These are phyloP conservation scores for Anser brachyrhynchus DNA, from an alignment of 2,113 vertebrate genomes.

Conservation along the genomic window DNA sequence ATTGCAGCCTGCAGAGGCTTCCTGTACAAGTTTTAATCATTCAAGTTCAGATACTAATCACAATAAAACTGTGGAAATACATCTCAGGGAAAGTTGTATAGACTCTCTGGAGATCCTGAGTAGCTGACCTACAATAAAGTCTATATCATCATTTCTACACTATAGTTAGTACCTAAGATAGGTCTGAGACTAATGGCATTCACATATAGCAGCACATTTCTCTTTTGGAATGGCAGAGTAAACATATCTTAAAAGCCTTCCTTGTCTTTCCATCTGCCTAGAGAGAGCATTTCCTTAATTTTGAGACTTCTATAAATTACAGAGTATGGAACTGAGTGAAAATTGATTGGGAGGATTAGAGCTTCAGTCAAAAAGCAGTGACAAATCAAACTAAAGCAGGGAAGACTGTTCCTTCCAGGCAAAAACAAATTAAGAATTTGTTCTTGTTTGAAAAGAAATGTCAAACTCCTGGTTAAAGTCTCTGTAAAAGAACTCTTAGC, in stretches of 20 bases:
- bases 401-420: not conserved
- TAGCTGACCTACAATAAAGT: not conserved
- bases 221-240: not conserved
- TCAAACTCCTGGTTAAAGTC: not conserved
- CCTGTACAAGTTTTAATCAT: not conserved
- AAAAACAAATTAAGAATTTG: not conserved
- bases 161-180: not conserved
- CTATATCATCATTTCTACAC: not conserved
- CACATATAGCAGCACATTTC: not conserved
- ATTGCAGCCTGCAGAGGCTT: not conserved
- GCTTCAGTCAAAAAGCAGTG: not conserved
- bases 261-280: not conserved
- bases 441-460: constrained; percentile 11
- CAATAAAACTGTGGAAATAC: not conserved
- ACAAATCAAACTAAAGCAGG: not conserved
- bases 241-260: not conserved
- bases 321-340: not conserved
- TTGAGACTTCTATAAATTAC: not conserved
- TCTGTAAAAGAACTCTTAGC: not conserved
- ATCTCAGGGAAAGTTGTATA: not conserved
- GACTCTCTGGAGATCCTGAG: not conserved
- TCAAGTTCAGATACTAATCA: not conserved
- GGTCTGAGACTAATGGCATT: not conserved
- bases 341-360: not conserved
- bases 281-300: not conserved